Conservation (phyloP, 2,113 vertebrate species). For the Oncorhynchus nerka region DNA sequence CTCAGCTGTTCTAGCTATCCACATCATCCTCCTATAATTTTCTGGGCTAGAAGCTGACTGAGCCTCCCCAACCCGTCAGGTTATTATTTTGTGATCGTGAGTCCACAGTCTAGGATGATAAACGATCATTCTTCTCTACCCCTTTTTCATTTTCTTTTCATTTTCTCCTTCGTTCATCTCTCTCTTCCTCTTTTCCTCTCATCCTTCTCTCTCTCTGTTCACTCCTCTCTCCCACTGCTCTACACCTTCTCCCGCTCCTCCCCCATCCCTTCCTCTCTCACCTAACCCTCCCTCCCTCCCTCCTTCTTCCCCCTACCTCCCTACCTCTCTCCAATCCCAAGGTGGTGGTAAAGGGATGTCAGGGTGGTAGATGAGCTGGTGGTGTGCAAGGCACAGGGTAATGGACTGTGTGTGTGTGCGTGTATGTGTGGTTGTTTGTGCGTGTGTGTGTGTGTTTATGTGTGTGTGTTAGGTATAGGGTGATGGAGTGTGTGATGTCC, state of each 20-base stretch:
- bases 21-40: constrained; percentile 64
- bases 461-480: constrained; percentile 3
- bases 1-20: constrained; percentile 50
- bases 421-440: too few species aligned
- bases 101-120: constrained; percentile 61
- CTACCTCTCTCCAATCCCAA: constrained; percentile 19
- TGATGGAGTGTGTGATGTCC: constrained; percentile 70
- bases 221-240: not conserved
- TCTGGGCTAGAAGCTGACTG: constrained; percentile 62
- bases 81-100: constrained; percentile 66
- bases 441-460: constrained; percentile 29
- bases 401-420: constrained; percentile 61
- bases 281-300: constrained; percentile 12
- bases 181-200: constrained; percentile 30
- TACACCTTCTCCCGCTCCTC: constrained; percentile 27
- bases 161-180: constrained; percentile 40
- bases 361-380: constrained; percentile 54
- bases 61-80: constrained; percentile 66
- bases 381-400: constrained; percentile 46
- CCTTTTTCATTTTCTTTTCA: constrained; percentile 63
- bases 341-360: constrained; percentile 41
- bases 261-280: constrained; percentile 15
- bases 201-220: constrained; percentile 16
- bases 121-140: constrained; percentile 63
- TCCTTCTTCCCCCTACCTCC: not conserved